Evolutionary conservation across 1,140 invertebrate species (phyloP).

Genomic region (Bombus haemorrhoidalis): DNA sequence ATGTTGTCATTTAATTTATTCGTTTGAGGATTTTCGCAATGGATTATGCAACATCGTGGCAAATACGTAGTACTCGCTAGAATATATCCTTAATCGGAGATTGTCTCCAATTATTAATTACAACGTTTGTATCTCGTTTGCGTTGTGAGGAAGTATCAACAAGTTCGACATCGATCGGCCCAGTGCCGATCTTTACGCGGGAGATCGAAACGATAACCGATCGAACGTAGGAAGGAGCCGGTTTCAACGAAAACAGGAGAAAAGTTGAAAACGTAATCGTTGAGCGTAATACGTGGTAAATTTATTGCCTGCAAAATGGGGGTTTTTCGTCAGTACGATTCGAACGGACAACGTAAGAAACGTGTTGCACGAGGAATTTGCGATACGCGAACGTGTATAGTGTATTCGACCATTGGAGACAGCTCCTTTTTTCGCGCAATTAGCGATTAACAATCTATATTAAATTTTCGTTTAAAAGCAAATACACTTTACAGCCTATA

Average conservation of each 20-base stretch:
- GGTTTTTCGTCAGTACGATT: background rate
- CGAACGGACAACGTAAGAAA: background rate
- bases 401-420: conserved; percentile 54
- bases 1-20: conserved; percentile 67
- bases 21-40: conserved; percentile 58
- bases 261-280: conserved; percentile 1
- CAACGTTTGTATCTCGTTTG: conserved; percentile 57
- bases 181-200: background rate
- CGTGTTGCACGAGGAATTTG: background rate
- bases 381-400: conserved; percentile 5
- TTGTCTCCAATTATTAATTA: conserved; percentile 72
- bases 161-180: background rate
- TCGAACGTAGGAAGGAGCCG: background rate
- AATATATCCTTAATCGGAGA: conserved; percentile 59
- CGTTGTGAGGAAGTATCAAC: background rate
- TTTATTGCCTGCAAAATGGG: conserved; percentile 9
- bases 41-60: conserved; percentile 70
- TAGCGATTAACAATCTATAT: conserved; percentile 67
- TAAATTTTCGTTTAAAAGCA: conserved; percentile 74
- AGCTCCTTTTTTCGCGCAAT: conserved; percentile 46
- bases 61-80: conserved; percentile 65
- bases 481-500: conserved; percentile 79
- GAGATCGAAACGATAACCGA: background rate
- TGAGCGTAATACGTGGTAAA: conserved; percentile 15
- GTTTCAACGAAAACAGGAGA: background rate